Evolutionary conservation across 2,797 vertebrate genomes (phyloP), one percentile per base, ranked within the genome.

Genomic region (Thunnus albacares): DNA sequence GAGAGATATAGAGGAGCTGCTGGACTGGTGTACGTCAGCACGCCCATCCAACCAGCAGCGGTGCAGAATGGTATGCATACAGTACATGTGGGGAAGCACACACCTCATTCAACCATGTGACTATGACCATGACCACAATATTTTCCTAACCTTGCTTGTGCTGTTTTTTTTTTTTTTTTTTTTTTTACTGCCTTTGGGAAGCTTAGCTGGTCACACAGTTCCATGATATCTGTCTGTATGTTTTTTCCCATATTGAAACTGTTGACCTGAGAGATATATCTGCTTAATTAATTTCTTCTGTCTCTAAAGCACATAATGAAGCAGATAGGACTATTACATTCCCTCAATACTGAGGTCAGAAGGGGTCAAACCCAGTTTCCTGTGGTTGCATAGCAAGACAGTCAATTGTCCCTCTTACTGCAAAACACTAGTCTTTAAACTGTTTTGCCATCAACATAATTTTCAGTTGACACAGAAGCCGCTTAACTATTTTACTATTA

Each of bases 1-100:
- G 85, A 53, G 22, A 33, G 82, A 87, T 5, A 88, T 93, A 64
- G 80, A 94, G 61, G 57, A 88, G 64, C 73, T 92, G 77, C 41
- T 90, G 35, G 28, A 67, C 28, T 20, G 35, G 11, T 89, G 82
- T 60, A 26, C 57, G 22, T 24, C 67, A 55, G n/a, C 38, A 28
- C n/a, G 18, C 30, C 35, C 26, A 18, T 67, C 71, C 67, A 69
- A 28, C n/a, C 59, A 33, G 49, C 66, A 12, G 30, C n/a, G 0
- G 3, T 6, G 2, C 45, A 70, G n/a, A 81, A 74, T 0, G 87
- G 90, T 93, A 85, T 0, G 77, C 4, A 65, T 28, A 33, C 45
- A 17, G 14, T 33, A 38, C 47, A n/a, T 20, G 6, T 17, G n/a
- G n/a, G 13, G 12, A 11, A 35, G 3, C 0, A 52, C 9, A 56